These are phyloP conservation scores for Podocnemis expansa DNA, from an alignment of 2,113 vertebrate species.

Conservation along the genomic window DNA sequence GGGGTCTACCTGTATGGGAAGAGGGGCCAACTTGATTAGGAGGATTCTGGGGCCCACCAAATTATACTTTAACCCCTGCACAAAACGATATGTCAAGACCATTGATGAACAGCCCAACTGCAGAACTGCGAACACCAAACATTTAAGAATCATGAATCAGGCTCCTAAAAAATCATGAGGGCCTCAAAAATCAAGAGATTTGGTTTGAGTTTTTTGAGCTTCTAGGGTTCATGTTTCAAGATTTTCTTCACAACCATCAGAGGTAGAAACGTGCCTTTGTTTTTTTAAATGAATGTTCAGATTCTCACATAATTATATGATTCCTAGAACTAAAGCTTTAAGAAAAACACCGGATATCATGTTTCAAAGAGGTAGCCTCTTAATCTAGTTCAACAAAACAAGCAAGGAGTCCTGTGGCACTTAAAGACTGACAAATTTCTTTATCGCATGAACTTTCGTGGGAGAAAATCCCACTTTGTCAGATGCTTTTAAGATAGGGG, in stretches of 20 bases:
- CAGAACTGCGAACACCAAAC: background rate
- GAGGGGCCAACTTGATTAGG: no score
- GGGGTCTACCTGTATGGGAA: no score
- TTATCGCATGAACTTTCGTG: no score
- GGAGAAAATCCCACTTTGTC: no score
- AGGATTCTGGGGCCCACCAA: no score
- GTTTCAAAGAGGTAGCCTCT: no score
- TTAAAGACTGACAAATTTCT: no score
- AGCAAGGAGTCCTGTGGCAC: no score
- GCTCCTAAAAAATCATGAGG: conserved; percentile 3
- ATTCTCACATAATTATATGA: background rate
- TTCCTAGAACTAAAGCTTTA: background rate
- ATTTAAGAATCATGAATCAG: conserved; percentile 25
- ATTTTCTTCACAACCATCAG: fast-evolving
- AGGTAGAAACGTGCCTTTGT: background rate
- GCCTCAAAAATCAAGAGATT: background rate
- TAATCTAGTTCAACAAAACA: no score
- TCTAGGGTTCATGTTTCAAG: background rate
- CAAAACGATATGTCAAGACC: background rate
- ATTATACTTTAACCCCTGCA: no score
- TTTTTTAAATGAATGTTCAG: background rate
- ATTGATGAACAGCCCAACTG: background rate
- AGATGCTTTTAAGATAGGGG: no score
- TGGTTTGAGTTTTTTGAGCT: background rate
- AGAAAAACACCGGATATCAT: conserved; percentile 1